Conservation (phyloP, 2,113 vertebrate species). For the Lophura nycthemera region DNA sequence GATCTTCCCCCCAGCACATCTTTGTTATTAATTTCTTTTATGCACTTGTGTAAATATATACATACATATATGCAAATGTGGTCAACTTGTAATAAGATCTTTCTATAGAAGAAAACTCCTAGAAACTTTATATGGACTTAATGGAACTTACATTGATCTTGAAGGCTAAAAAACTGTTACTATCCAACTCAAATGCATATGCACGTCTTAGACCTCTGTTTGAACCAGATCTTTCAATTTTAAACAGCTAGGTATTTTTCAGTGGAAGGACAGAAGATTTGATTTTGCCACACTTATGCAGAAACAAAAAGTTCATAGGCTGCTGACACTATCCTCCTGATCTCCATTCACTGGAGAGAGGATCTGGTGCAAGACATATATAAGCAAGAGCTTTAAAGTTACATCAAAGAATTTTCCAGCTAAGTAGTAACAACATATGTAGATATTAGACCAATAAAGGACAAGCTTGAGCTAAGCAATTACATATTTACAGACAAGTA, state of each 20-base stretch:
- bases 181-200: fast-evolving
- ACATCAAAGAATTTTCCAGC: background rate
- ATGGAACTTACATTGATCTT: background rate
- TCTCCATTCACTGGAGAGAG: background rate
- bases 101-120: background rate
- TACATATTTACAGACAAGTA: background rate
- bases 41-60: background rate
- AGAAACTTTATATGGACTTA: background rate
- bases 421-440: background rate
- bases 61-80: background rate
- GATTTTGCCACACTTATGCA: background rate
- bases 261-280: background rate
- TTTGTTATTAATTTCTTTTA: background rate
- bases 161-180: background rate
- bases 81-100: background rate
- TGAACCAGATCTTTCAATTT: background rate
- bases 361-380: fast-evolving
- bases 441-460: background rate
- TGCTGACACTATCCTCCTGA: background rate
- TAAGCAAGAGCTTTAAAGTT: background rate
- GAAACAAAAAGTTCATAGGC: fast-evolving
- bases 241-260: background rate
- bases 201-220: background rate
- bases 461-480: background rate
- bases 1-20: background rate